Conservation (phyloP, 2,888 invertebrate species). For the Phortica magna region DNA sequence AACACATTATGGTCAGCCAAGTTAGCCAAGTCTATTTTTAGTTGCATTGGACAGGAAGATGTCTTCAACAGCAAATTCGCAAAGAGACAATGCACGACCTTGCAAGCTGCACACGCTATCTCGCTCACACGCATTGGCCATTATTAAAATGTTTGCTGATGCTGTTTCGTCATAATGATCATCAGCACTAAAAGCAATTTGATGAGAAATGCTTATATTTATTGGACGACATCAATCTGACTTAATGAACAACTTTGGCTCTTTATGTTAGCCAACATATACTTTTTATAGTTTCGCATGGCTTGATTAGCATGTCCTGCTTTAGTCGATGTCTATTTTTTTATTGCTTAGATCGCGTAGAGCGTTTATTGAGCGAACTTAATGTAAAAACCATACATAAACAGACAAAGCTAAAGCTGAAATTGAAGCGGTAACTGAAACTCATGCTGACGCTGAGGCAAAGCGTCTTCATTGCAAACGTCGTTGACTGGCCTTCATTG, state of each 20-base stretch:
- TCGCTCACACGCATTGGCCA: slow-evolving; percentile 20
- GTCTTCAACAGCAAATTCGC: slow-evolving; percentile 17
- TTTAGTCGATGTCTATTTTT: not conserved
- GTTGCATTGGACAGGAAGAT: slow-evolving; percentile 52
- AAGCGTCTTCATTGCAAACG: slow-evolving; percentile 30
- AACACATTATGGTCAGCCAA: not conserved
- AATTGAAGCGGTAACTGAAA: not conserved
- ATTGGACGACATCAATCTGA: slow-evolving; percentile 66
- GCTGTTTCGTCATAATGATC: slow-evolving; percentile 24
- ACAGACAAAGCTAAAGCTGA: not conserved
- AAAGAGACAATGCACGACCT: slow-evolving; percentile 29
- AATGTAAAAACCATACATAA: not conserved
- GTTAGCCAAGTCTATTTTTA: slow-evolving; percentile 1
- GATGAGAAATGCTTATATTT: slow-evolving; percentile 52
- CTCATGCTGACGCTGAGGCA: not conserved
- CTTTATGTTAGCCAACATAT: slow-evolving; percentile 21
- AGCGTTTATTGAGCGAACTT: slow-evolving; percentile 1
- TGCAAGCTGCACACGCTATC: slow-evolving; percentile 8
- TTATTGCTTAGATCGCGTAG: slow-evolving; percentile 13
- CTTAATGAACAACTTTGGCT: slow-evolving; percentile 46
- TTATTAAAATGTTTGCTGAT: slow-evolving; percentile 31
- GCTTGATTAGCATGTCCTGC: slow-evolving; percentile 59
- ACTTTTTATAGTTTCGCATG: slow-evolving; percentile 3
- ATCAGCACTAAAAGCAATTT: slow-evolving; percentile 29
- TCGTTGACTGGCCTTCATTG: slow-evolving; percentile 71